A percentile compares a stretch with the other conserved stretches of the same genome.
phyloP scores from a whole-genome alignment of 2,888 invertebrate genomes.

The Shargacucullia verbasci region DNA sequence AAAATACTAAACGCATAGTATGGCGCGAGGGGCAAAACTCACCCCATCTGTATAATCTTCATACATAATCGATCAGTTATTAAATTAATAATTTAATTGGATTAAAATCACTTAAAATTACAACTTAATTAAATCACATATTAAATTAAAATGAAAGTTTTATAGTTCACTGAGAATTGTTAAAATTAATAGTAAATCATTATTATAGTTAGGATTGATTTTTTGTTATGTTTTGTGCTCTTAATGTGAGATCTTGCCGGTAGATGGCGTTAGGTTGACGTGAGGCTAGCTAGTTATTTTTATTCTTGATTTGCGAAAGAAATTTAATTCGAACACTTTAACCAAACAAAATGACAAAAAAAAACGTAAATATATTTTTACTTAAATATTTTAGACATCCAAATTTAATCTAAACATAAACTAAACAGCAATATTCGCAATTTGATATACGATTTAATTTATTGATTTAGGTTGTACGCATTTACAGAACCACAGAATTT shows the following conservation, averaged over 20 bases:
- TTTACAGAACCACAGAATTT: no score
- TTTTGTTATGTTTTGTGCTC: constrained; percentile 56
- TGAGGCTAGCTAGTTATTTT: neutral
- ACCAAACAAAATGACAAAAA: no score
- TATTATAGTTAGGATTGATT: constrained; percentile 41
- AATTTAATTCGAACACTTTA: no score
- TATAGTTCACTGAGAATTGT: constrained; percentile 54
- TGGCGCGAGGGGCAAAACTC: constrained; percentile 24
- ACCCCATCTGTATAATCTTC: constrained; percentile 16
- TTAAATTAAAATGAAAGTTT: constrained; percentile 58
- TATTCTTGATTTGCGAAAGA: no score
- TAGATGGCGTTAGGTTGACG: constrained; percentile 33
- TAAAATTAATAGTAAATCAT: constrained; percentile 51
- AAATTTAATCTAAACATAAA: no score
- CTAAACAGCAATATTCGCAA: no score
- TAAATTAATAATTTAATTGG: constrained; percentile 55
- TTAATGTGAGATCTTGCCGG: constrained; percentile 14
- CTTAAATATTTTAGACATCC: no score
- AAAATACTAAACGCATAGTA: constrained; percentile 32
- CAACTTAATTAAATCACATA: constrained; percentile 62
- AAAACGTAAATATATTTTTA: no score
- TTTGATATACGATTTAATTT: no score
- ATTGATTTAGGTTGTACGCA: no score
- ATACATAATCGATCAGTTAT: constrained; percentile 35
- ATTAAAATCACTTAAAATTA: constrained; percentile 57